Percentiles rank a stretch among this genome's conserved stretches.
phyloP scores from a whole-genome alignment of 2,888 invertebrate species.

The Drosophila setosimentum region DNA sequence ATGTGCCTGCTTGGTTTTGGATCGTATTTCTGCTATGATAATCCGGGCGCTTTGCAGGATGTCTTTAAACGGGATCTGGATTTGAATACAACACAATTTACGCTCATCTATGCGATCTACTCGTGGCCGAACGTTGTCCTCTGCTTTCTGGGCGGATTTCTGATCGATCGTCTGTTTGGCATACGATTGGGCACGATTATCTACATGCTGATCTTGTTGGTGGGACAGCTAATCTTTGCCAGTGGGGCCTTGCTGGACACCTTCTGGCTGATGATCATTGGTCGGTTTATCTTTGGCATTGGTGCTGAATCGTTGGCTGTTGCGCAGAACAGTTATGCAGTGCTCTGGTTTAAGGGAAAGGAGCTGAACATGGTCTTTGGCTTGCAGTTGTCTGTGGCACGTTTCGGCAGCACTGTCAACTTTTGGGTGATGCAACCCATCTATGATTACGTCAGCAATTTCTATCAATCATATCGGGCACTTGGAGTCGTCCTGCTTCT shows the following conservation, averaged over 20 bases:
- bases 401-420: conserved; percentile 97
- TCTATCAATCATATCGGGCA: conserved; percentile 89
- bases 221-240: conserved; percentile 96
- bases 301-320: conserved; percentile 98
- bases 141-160: conserved; percentile 98
- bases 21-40: conserved; percentile 99
- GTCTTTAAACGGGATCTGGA: conserved; percentile 92
- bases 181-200: conserved; percentile 96
- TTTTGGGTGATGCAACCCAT: conserved; percentile 96
- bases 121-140: conserved; percentile 99
- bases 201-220: conserved; percentile 93
- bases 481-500: conserved; percentile 91
- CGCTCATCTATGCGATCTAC: conserved; percentile 95
- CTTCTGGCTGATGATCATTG: conserved; percentile 96
- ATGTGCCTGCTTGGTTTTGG: conserved; percentile 99
- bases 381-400: conserved; percentile 96
- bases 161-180: conserved; percentile 97
- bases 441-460: conserved; percentile 90
- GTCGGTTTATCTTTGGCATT: conserved; percentile 97
- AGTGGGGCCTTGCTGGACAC: conserved; percentile 92
- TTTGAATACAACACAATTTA: conserved; percentile 92
- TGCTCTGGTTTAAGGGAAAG: conserved; percentile 98
- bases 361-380: conserved; percentile 99
- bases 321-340: conserved; percentile 98
- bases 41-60: conserved; percentile 96